Base-by-base conservation (phyloP, 2,113 vertebrate genomes). In the Cephalopterus ornatus region DNA sequence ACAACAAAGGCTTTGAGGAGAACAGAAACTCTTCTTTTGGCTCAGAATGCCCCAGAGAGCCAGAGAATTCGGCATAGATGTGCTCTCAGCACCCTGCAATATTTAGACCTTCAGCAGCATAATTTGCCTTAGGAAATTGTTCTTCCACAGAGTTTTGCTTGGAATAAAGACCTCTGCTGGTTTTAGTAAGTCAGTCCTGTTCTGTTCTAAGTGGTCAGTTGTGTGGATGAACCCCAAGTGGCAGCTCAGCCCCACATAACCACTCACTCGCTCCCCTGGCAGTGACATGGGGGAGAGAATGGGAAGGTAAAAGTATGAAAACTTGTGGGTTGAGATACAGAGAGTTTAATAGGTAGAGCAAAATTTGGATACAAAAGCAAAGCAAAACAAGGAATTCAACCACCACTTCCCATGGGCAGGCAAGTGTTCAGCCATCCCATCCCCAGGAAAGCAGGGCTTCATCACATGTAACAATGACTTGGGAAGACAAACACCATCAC, bases 401-500 rank as follows among this genome's bases (percentile, higher is more conserved):
- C 39, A 8, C 15, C 18, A 1, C 10, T 55, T 13, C 41, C 23
- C 20, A 24, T 21, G 1, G 5, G 23, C 23, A 76, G 46, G 33
- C 28, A 33, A 41, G 30, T 15, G 22, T 46, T 83, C 46, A 84
- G 6, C 26, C 37, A 62, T 10, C 15, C 20, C 28, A 47, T 6
- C 15, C 12, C 21, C 14, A 44, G 80, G 27, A 82, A 79, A 71
- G 37, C 11, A 52, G 23, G 12, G 8, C 5, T 44, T 14, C 27
- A 16, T 41, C 27, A 58, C 3, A 1, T 0, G 0, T 39, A 27
- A 56, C 0, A 1, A 24, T 16, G 32, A 16, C n/a, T 53, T 67
- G 61, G 16, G 67, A 49, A 85, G 41, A 55, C 17, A 55, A 70
- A 19, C 0, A 5, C 12, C 12, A 47, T 74, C 8, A 24, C 24